phyloP scores from a whole-genome alignment of 2,113 vertebrate genomes.

The Prunella fulvescens region DNA sequence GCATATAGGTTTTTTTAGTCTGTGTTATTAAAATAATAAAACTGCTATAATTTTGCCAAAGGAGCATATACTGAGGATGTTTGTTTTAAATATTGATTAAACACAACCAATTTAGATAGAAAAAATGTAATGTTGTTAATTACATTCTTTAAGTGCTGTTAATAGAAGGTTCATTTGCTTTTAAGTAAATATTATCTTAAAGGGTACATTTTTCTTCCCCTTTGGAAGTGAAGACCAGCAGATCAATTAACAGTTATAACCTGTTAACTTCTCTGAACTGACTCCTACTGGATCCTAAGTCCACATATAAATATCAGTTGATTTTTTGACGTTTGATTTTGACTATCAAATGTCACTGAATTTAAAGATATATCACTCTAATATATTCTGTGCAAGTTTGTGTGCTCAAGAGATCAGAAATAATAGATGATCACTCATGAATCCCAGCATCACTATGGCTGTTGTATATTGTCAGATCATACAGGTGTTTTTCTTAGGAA shows the following conservation, averaged over 20 bases:
- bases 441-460: background rate
- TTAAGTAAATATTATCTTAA: constrained; percentile 12
- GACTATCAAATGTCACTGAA: background rate
- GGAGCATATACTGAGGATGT: background rate
- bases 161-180: background rate
- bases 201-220: background rate
- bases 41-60: background rate
- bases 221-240: constrained; percentile 19
- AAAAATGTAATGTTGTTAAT: background rate
- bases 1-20: background rate
- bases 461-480: background rate
- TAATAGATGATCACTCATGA: background rate
- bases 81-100: constrained; percentile 42
- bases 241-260: background rate
- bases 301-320: background rate
- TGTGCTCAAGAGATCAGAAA: background rate
- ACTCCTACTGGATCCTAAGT: background rate
- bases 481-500: background rate
- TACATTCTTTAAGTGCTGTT: constrained; percentile 12
- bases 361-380: background rate
- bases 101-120: background rate
- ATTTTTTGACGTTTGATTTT: background rate
- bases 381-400: background rate
- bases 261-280: background rate
- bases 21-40: constrained; percentile 17